Evolutionary conservation across 2,113 vertebrate species (phyloP).

Genomic region (Vimba vimba): DNA sequence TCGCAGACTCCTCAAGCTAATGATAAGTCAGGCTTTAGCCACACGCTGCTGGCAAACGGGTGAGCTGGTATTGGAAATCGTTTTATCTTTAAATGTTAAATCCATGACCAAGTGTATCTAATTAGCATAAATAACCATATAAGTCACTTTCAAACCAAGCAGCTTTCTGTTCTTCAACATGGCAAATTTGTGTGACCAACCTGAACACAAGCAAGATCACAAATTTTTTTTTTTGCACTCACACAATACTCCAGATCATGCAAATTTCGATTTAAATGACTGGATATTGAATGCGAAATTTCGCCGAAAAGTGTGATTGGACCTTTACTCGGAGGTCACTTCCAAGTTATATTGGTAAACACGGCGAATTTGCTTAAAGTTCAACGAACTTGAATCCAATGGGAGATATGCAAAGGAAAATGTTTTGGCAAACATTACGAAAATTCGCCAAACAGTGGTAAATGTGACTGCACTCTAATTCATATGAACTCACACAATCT

Average conservation of each 20-base stretch:
- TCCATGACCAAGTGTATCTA: neutral
- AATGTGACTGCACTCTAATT: too few species aligned
- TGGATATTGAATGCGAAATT: too few species aligned
- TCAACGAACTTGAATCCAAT: neutral
- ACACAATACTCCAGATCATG: neutral
- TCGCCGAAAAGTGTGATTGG: neutral
- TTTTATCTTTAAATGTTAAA: neutral
- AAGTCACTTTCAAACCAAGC: too few species aligned
- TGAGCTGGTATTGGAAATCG: slow-evolving; percentile 40
- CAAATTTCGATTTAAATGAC: neutral
- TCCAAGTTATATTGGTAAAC: neutral
- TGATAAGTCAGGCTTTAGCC: slow-evolving; percentile 38
- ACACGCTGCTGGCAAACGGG: slow-evolving; percentile 72
- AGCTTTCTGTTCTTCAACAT: too few species aligned
- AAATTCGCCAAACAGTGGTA: too few species aligned
- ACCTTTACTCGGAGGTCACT: neutral
- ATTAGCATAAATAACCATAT: neutral
- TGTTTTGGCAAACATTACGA: neutral
- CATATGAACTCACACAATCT: too few species aligned
- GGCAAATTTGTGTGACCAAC: too few species aligned
- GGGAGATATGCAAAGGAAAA: neutral
- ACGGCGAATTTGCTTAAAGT: neutral
- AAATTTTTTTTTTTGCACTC: neutral
- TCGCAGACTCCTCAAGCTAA: slow-evolving; percentile 62
- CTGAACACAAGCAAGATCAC: neutral